Evolutionary conservation across 2,888 invertebrate genomes (phyloP), one percentile per base, ranked within the genome.

Genomic region (Lydus trimaculatus): DNA sequence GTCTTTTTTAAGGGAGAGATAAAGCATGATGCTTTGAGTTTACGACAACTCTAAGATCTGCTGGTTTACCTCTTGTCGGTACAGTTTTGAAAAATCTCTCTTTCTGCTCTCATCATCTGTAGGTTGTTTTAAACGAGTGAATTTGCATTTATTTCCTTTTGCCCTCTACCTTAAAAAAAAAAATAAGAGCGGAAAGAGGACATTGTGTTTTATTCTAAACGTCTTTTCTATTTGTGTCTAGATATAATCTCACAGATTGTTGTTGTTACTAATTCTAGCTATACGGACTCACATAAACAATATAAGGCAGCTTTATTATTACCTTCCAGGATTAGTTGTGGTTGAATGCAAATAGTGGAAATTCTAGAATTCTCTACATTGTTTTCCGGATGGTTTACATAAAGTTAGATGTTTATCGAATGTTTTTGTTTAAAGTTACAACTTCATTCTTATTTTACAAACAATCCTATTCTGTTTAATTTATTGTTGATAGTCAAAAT

Each of bases 231-330:
- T n/a, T n/a, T n/a, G 9, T 56, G 6, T 56, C 28, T 56, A 15
- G 56, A 56, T 56, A 56, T 56, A 56, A 56, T 56, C 56, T 28
- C 56, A 28, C 28, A 28, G 56, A 28, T 56, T 56, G 56, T 56
- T 56, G 56, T 56, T 56, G 15, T 56, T 56, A 13, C 56, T 56
- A 56, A 56, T 56, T 56, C 56, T 56, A 52, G 13, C 11, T 25
- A 52, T 23, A 56, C 15, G 28, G 11, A 56, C 13, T n/a, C n/a
- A 25, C 6, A 23, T 28, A 56, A 28, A 28, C 56, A 56, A 56
- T 15, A 56, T 15, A 48, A 48, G 20, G 28, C 56, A n/a, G 56
- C 25, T 56, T 28, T 56, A 56, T 56, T 56, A 56, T 56, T 56
- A 56, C 28, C 56, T 28, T 28, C 56, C 56, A 56, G 25, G 56